phyloP scores from a whole-genome alignment of 2,113 vertebrate species.

The Cheilinus undulatus region DNA sequence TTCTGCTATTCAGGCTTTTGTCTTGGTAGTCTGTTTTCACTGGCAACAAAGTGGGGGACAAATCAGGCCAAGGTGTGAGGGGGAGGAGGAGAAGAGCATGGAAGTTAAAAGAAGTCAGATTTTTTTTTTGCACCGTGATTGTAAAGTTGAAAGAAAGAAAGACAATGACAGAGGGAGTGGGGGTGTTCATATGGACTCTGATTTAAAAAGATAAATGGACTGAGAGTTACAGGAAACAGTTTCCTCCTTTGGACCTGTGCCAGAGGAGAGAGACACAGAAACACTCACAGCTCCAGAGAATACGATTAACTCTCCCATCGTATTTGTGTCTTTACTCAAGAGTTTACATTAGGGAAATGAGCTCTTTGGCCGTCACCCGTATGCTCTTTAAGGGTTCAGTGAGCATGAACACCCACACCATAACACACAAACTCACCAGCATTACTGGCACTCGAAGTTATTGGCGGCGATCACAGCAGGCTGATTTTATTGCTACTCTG shows the following conservation, averaged over 20 bases:
- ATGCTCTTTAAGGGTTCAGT: slow-evolving; percentile 59
- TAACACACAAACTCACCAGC: slow-evolving; percentile 8
- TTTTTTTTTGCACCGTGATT: not conserved
- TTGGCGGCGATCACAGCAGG: slow-evolving; percentile 36
- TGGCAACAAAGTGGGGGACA: slow-evolving; percentile 42
- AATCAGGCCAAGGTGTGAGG: slow-evolving; percentile 5
- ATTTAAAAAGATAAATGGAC: slow-evolving; percentile 29
- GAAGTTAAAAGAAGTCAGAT: slow-evolving; percentile 5
- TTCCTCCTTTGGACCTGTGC: slow-evolving; percentile 55
- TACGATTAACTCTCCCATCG: slow-evolving; percentile 61
- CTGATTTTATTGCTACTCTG: slow-evolving; percentile 47
- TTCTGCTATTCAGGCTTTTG: slow-evolving; percentile 43
- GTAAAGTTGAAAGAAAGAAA: slow-evolving; percentile 19
- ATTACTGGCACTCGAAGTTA: slow-evolving; percentile 8
- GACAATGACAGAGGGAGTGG: not conserved
- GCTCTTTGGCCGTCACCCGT: slow-evolving; percentile 57
- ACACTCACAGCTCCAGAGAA: slow-evolving; percentile 63
- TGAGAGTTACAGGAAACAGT: slow-evolving; percentile 37
- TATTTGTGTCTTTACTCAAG: slow-evolving; percentile 45
- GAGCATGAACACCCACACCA: slow-evolving; percentile 38
- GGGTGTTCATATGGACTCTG: not conserved
- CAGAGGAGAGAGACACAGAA: slow-evolving; percentile 60
- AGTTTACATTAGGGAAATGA: slow-evolving; percentile 74
- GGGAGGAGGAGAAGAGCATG: slow-evolving; percentile 12
- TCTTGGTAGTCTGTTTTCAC: slow-evolving; percentile 50